A percentile compares a stretch with the other conserved stretches of the same genome.
Conservation (phyloP, 2,797 vertebrate genomes). For the Carapus acus region DNA sequence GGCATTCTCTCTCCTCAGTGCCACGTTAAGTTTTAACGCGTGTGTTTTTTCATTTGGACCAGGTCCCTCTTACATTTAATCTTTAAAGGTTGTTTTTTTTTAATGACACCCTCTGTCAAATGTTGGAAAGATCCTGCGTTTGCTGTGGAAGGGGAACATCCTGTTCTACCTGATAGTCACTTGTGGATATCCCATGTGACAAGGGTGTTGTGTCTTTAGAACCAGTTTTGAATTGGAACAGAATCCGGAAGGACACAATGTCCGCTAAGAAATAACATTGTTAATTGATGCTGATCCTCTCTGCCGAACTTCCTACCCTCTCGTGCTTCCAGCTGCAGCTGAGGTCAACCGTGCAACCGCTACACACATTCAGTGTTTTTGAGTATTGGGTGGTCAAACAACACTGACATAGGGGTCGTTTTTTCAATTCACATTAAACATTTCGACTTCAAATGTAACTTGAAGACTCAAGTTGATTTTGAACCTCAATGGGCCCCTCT, state of each 20-base stretch:
- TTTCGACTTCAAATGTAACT: background rate
- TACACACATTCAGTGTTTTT: background rate
- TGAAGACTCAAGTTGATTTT: background rate
- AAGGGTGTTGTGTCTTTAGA: no score
- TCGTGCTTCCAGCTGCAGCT: background rate
- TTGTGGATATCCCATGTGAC: background rate
- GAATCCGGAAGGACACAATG: background rate
- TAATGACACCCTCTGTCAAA: background rate
- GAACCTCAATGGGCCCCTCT: background rate
- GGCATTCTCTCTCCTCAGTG: slow-evolving; percentile 19
- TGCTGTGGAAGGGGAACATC: background rate
- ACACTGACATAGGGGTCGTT: no score
- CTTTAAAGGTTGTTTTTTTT: no score
- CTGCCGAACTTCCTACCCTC: background rate
- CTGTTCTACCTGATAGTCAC: background rate
- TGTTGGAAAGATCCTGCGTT: background rate
- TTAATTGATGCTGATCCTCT: no score
- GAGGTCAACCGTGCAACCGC: background rate
- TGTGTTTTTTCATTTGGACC: no score
- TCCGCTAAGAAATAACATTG: no score
- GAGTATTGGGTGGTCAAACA: background rate
- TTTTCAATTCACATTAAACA: background rate
- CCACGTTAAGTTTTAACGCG: no score
- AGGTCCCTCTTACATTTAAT: no score
- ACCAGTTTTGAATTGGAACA: background rate